Conservation (phyloP, 2,113 vertebrate genomes). For the Lethenteron camtschaticum region DNA sequence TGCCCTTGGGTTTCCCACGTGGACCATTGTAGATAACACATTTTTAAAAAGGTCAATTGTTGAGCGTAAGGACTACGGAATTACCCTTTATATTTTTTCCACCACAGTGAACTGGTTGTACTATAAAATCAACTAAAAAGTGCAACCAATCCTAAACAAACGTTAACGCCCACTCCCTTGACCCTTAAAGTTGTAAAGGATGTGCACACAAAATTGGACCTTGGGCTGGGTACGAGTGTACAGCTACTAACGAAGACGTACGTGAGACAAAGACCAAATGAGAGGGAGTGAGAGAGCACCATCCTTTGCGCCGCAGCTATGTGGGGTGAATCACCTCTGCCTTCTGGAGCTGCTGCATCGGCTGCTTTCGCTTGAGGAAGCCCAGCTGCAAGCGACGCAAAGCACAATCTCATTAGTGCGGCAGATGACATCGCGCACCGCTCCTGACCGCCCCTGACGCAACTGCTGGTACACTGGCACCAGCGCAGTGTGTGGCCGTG, state of each 20-base stretch:
- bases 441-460: neutral
- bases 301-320: neutral
- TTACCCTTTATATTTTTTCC: too few relatives aligned
- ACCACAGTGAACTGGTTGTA: too few relatives aligned
- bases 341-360: conserved; percentile 1
- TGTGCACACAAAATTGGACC: neutral
- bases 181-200: neutral
- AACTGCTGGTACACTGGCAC: neutral
- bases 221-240: neutral
- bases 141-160: neutral
- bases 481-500: too few relatives aligned
- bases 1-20: too few relatives aligned
- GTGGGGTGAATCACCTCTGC: neutral
- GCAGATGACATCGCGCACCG: neutral
- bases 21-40: too few relatives aligned
- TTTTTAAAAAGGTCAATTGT: too few relatives aligned
- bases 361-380: conserved; percentile 1
- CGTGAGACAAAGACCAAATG: neutral
- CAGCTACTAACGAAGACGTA: neutral
- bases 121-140: neutral
- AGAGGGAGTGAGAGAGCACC: conserved; percentile 1
- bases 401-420: neutral
- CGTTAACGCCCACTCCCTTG: neutral
- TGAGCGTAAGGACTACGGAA: too few relatives aligned
- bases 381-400: conserved; percentile 2